Percentiles rank a stretch among this genome's conserved stretches.
Evolutionary conservation across 2,888 invertebrate species (phyloP).

Genomic region (Gonocerus acuteangulatus): DNA sequence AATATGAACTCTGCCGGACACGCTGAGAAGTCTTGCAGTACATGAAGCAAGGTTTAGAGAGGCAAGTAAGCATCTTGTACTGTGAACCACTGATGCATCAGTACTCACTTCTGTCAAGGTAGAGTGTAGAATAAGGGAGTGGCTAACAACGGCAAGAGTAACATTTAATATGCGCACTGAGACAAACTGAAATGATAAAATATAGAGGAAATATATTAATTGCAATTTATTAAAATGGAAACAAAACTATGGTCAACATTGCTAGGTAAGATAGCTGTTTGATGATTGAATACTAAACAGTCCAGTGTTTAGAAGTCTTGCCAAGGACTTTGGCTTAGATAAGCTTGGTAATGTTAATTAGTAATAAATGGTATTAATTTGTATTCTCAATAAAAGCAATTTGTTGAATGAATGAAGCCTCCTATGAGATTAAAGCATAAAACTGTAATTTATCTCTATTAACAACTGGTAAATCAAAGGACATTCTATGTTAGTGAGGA

Average conservation of each 20-base stretch:
- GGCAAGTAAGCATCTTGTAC: slow-evolving; percentile 60
- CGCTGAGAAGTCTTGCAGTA: slow-evolving; percentile 56
- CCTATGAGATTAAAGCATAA: too few species aligned
- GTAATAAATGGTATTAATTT: too few species aligned
- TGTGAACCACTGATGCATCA: slow-evolving; percentile 62
- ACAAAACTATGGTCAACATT: neutral
- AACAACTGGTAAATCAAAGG: too few species aligned
- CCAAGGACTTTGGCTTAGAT: too few species aligned
- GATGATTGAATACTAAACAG: too few species aligned
- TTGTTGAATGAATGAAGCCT: too few species aligned
- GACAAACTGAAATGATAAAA: slow-evolving; percentile 78
- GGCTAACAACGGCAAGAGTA: slow-evolving; percentile 54
- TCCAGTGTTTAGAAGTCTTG: too few species aligned
- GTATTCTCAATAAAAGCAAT: too few species aligned
- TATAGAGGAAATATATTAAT: slow-evolving; percentile 34
- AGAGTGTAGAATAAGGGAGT: slow-evolving; percentile 60
- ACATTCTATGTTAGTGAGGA: too few species aligned
- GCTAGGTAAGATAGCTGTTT: too few species aligned
- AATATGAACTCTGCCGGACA: slow-evolving; percentile 45
- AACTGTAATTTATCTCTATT: too few species aligned
- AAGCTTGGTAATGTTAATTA: too few species aligned
- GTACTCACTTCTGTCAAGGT: slow-evolving; percentile 61
- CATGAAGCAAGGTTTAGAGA: slow-evolving; percentile 60
- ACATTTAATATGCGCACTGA: slow-evolving; percentile 73
- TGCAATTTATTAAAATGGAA: neutral